Evolutionary conservation across 2,888 invertebrate genomes (phyloP), one percentile per base, ranked within the genome.

Genomic region (Glaucopsyche alexis): DNA sequence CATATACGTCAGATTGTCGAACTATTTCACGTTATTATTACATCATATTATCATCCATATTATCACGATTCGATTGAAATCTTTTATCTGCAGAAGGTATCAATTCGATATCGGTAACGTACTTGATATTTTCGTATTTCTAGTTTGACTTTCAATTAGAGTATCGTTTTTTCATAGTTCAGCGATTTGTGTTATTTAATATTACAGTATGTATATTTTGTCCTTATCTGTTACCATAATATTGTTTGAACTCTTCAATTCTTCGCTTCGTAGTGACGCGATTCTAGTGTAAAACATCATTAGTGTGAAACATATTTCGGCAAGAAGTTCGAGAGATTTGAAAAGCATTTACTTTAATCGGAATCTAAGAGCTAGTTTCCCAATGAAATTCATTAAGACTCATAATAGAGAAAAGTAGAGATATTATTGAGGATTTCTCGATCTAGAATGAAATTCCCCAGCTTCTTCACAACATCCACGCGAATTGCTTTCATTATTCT

Each of bases 21-120:
- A 65, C 1, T 65, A 65, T 65, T 65, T 38, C 40, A 38, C 0
- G 64, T 7, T 2, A 66, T 42, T 8, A 66, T 42, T 42, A 66
- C 65, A 42, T 66, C n/a, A 66, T n/a, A 42, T n/a, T 42, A 42
- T 66, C 19, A 42, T 66, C 14, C 3, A 42, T 65, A 40, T 40
- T 66, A 66, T 66, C 66, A 42, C 16, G 66, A 66, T 66, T 66
- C n/a, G 66, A 66, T 66, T 42, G 16, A 16, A 66, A 66, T 66
- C 40, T 66, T 66, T 66, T 66, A 66, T 66, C 66, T 66, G 66
- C 42, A 42, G 8, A 16, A 42, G 16, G 13, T 38, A 60, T 29
- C 16, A 29, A 29, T 38, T 66, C 16, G 42, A 42, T 66, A 66
- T 19, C 66, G 14, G 11, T 42, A n/a, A 42, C 16, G n/a, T 13